phyloP scores from a whole-genome alignment of 2,797 vertebrate species.

The Sebastes taczanowskii region DNA sequence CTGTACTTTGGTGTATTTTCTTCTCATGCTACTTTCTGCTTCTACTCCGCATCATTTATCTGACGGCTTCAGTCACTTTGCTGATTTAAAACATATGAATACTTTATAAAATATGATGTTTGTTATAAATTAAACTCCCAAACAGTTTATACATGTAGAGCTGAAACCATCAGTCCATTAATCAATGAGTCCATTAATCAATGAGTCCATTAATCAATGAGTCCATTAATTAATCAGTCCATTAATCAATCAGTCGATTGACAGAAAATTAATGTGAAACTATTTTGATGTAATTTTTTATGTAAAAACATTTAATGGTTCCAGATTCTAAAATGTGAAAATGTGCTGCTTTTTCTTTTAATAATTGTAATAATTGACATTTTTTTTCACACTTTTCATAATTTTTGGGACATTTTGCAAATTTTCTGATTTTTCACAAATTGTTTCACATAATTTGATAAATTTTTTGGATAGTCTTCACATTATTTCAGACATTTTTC shows the following conservation, averaged over 20 bases:
- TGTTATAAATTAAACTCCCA: not conserved
- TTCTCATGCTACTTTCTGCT: too few relatives aligned
- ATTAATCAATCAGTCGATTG: not conserved
- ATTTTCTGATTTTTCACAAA: too few relatives aligned
- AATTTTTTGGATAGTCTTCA: too few relatives aligned
- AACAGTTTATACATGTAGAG: not conserved
- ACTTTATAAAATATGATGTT: not conserved
- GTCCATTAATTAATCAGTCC: too few relatives aligned
- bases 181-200: too few relatives aligned
- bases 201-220: fast-evolving
- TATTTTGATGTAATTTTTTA: not conserved
- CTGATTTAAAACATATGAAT: not conserved
- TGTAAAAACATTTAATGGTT: not conserved
- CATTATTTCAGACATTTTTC: too few relatives aligned
- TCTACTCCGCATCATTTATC: too few relatives aligned
- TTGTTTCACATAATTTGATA: too few relatives aligned
- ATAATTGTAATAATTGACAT: not conserved
- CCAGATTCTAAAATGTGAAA: too few relatives aligned
- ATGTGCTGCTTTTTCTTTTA: not conserved
- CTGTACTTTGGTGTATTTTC: too few relatives aligned
- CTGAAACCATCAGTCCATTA: not conserved
- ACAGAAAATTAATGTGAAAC: not conserved
- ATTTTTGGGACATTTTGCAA: too few relatives aligned
- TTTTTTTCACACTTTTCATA: too few relatives aligned
- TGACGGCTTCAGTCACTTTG: not conserved